Evolutionary conservation across 2,113 vertebrate species (phyloP), one percentile per base, ranked within the genome.

Genomic region (Apteryx owenii): DNA sequence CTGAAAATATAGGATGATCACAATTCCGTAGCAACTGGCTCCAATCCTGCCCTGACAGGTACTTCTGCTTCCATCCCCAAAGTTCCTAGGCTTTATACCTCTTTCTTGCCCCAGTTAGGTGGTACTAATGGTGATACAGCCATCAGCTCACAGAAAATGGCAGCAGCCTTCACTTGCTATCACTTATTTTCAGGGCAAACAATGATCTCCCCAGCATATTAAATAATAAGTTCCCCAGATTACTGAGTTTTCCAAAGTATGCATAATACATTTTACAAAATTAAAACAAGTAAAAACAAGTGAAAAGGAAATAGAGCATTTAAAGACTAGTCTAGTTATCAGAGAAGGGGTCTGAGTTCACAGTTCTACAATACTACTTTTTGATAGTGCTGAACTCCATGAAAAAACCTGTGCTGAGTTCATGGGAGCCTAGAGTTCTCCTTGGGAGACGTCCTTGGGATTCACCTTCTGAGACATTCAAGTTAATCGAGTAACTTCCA

Each of bases 51-150:
- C 50, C 38, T 61, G 18, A 15, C 5, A 46, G 81, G 26, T 21
- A 36, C 4, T 73, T 21, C 18, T 36, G 19, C 10, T 64, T 93
- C 44, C 4, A 20, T 26, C 1, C 5, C 38, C 40, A 28, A 26
- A 17, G 8, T 7, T 77, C 42, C 44, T 1, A 3, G 31, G 56
- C 31, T 33, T 60, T 60, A 19, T 33, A 33, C 17, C 15, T 82
- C 10, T 44, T 83, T 3, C 28, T 71, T 71, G 21, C 15, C 68
- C 23, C 40, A 46, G 5, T 29, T 42, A 76, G 53, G 29, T 12
- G 1, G 1, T 38, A 18, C 2, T 5, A 61, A 38, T 1, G 1
- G 13, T 28, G 5, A 61, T 31, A 66, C 46, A 46, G 28, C 7
- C n/a, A 42, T 46, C 29, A 42, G 86, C 12, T 54, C 56, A 70